Evolutionary conservation across 2,113 vertebrate species (phyloP), one percentile per base, ranked within the genome.

Genomic region (Scomber scombrus): DNA sequence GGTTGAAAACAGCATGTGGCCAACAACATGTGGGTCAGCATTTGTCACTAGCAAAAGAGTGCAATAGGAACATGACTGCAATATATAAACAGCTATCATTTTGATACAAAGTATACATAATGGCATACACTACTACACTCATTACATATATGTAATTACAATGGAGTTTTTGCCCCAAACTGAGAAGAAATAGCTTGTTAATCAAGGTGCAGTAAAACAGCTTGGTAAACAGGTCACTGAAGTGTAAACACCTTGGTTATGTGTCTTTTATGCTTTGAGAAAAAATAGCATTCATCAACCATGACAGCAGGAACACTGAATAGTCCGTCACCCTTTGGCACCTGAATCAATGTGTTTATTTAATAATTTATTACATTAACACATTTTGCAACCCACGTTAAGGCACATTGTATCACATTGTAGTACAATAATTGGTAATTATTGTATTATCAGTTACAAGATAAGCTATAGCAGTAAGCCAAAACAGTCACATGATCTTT

Each of bases 1-100:
- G 71, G 63, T 40, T 86, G 19, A 46, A 85, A 85, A 91, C 82
- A 89, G 4, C 12, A 31, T 47, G 43, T 14, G 45, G 8, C 11
- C 51, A 51, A 47, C 56, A 69, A 54, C 81, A 78, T 66, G 34
- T 56, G 58, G 52, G 75, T 31, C 40, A 19, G 31, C 23, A 29
- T 19, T 23, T 70, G 13, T 19, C 9, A 45, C 16, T 15, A 5
- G 23, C 40, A 40, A 5, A 15, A 16, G 15, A 23, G 11, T 19
- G 23, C 15, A 29, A 15, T 3, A 47, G 9, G 15, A 12, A 6
- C 11, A 55, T 3, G 19, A 16, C 51, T 29, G 19, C 4, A 23
- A 16, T 12, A 16, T 23, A 8, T 7, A 18, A 18, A 16, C 26
- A n/a, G n/a, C 21, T 23, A 12, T 14, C 0, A 21, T 43, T 45